phyloP scores from a whole-genome alignment of 2,888 invertebrate species.

The Anticlea derivata region DNA sequence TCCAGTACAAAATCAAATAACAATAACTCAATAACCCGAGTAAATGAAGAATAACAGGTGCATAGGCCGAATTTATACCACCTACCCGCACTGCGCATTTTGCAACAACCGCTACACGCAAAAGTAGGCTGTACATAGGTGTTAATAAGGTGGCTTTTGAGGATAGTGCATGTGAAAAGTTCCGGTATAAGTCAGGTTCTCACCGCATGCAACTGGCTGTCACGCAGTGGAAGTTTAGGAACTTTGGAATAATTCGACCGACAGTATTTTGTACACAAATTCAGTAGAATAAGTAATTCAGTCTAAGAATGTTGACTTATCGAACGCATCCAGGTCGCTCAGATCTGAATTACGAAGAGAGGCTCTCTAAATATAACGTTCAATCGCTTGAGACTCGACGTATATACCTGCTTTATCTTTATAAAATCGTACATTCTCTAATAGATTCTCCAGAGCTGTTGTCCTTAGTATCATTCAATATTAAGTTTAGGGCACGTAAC shows the following conservation, averaged over 20 bases:
- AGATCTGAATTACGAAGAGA: too few relatives aligned
- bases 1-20: conserved; percentile 13
- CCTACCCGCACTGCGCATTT: conserved; percentile 53
- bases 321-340: too few relatives aligned
- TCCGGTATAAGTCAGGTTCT: conserved; percentile 43
- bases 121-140: conserved; percentile 10
- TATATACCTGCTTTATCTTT: too few relatives aligned
- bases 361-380: too few relatives aligned
- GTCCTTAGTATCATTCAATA: too few relatives aligned
- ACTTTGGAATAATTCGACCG: conserved; percentile 39
- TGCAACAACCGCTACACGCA: conserved; percentile 19
- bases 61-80: conserved; percentile 34
- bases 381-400: too few relatives aligned
- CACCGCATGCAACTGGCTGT: conserved; percentile 41
- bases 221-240: conserved; percentile 40
- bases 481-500: too few relatives aligned
- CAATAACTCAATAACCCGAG: conserved; percentile 32
- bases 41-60: conserved; percentile 39
- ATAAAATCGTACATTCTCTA: too few relatives aligned
- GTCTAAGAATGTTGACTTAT: too few relatives aligned
- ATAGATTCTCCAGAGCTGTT: too few relatives aligned
- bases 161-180: conserved; percentile 25
- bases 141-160: conserved; percentile 19
- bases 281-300: too few relatives aligned
- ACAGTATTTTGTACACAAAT: not conserved